Conservation (phyloP, 2,888 invertebrate species). For the Hirtodrosophila cameraria region DNA sequence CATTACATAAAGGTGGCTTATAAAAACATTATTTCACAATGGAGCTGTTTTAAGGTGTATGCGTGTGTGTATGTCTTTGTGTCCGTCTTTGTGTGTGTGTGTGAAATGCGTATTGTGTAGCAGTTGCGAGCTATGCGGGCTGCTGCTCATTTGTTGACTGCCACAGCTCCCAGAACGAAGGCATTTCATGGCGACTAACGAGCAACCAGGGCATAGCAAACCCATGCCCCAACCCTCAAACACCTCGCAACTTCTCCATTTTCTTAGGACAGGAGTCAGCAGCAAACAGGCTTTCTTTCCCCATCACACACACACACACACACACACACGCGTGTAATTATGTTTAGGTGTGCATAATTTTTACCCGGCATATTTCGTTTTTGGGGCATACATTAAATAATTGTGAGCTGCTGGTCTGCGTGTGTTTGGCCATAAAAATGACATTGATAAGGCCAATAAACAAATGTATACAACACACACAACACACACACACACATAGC, state of each 20-base stretch:
- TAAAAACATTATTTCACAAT: conserved; percentile 75
- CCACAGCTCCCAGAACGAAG: conserved; percentile 49
- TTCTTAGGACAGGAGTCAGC: conserved; percentile 1
- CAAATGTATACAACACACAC: background rate
- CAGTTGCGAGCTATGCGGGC: conserved; percentile 51
- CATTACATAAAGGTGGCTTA: conserved; percentile 77
- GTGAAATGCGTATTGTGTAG: conserved; percentile 34
- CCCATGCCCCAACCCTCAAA: conserved; percentile 8
- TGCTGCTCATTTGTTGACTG: conserved; percentile 62
- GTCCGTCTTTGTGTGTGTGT: conserved; percentile 18
- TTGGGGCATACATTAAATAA: conserved; percentile 33
- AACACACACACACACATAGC: background rate
- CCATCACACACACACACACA: background rate
- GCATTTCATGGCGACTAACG: conserved; percentile 74
- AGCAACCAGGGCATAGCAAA: conserved; percentile 71
- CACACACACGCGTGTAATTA: conserved; percentile 27
- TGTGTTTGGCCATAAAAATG: conserved; percentile 21
- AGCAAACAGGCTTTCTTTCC: conserved; percentile 4
- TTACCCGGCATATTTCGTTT: conserved; percentile 7
- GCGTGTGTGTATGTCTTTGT: conserved; percentile 21
- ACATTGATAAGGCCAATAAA: conserved; percentile 34
- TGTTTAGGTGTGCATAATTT: conserved; percentile 40
- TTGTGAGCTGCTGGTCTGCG: conserved; percentile 40
- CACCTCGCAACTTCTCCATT: background rate
- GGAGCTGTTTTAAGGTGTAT: conserved; percentile 21